phyloP scores from a whole-genome alignment of 2,797 vertebrate species.

The Botia kubotai region DNA sequence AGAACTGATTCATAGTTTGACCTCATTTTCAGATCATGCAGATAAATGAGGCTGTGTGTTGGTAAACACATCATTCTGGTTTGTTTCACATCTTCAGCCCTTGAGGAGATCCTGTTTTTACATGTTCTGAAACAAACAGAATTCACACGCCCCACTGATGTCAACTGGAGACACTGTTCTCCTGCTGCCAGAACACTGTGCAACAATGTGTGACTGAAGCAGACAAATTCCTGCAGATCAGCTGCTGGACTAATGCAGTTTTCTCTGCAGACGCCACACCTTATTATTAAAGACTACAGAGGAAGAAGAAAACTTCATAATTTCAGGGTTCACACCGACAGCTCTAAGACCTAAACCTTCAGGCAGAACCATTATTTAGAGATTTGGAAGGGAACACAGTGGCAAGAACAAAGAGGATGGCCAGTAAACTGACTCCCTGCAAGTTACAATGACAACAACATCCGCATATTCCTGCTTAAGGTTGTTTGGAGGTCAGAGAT shows the following conservation, averaged over 20 bases:
- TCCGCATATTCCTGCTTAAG: neutral
- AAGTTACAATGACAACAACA: neutral
- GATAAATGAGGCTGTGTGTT: neutral
- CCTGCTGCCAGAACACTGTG: neutral
- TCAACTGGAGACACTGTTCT: constrained; percentile 28
- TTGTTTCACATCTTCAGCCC: neutral
- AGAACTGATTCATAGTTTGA: neutral
- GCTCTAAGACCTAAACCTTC: neutral
- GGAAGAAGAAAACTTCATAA: constrained; percentile 27
- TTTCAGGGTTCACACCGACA: constrained; percentile 58
- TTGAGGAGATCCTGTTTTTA: constrained; percentile 36
- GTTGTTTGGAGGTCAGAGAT: neutral
- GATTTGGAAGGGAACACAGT: neutral
- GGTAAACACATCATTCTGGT: constrained; percentile 14
- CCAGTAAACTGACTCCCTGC: neutral
- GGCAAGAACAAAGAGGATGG: neutral
- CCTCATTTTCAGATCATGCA: constrained; percentile 18
- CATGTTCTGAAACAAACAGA: neutral
- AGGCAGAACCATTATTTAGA: neutral
- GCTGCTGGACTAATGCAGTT: neutral
- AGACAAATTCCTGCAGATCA: constrained; percentile 8
- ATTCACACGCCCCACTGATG: constrained; percentile 16
- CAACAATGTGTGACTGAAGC: constrained; percentile 23
- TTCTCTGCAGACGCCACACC: constrained; percentile 8
- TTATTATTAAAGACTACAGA: neutral